Evolutionary conservation across 92 coral and sea anemone species (phyloP).

Genomic region (Scolanthus callimorphus): DNA sequence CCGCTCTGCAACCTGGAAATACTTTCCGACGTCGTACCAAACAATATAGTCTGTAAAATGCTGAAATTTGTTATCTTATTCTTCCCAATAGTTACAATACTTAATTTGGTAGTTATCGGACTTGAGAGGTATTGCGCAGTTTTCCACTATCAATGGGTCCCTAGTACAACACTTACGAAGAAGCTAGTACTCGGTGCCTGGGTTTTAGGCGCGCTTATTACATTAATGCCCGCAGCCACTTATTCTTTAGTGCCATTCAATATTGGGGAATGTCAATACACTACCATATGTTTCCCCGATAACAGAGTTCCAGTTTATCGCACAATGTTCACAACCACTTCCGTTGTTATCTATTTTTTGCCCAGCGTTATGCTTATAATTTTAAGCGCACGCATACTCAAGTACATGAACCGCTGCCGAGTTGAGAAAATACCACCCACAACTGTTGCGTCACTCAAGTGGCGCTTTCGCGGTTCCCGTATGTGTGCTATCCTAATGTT

Average conservation of each 20-base stretch:
- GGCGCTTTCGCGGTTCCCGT: neutral
- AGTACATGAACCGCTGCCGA: too few species aligned
- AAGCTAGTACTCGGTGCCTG: neutral
- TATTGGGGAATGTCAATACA: neutral
- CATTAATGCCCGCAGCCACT: neutral
- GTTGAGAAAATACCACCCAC: too few species aligned
- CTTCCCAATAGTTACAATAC: neutral
- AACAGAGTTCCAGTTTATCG: neutral
- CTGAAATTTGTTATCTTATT: neutral
- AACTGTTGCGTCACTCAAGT: neutral
- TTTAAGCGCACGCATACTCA: too few species aligned
- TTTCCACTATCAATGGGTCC: neutral
- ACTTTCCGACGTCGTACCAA: neutral
- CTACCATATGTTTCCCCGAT: neutral
- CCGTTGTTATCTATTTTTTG: neutral
- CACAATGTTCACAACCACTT: neutral
- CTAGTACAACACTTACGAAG: neutral
- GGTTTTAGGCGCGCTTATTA: neutral
- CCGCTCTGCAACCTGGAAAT: neutral
- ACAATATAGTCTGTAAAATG: neutral
- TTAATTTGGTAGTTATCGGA: neutral
- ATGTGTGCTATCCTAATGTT: neutral
- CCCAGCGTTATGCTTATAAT: neutral
- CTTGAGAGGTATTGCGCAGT: neutral
- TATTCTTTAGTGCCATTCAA: neutral